Percentiles rank a stretch among this genome's conserved stretches.
These are phyloP conservation scores for Pemphigus obesinymphae DNA, from an alignment of 1,140 invertebrate species.

Conservation along the genomic window DNA sequence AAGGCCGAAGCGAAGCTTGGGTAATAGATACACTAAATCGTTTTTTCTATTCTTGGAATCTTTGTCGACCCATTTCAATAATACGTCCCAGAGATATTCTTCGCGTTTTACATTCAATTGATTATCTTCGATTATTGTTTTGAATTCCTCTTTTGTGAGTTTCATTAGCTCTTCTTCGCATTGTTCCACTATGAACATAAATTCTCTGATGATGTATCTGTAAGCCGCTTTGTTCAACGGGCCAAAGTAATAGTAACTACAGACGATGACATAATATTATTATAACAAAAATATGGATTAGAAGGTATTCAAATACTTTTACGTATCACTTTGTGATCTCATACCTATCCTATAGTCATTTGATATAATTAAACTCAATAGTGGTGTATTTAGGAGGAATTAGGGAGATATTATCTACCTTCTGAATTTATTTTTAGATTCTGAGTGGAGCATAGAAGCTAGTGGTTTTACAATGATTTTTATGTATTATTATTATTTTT, in stretches of 20 bases:
- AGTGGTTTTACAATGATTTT: no score
- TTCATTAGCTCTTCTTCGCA: constrained; percentile 68
- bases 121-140: constrained; percentile 65
- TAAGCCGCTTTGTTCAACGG: constrained; percentile 63
- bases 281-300: no score
- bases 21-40: constrained; percentile 69
- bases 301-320: no score
- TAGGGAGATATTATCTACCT: no score
- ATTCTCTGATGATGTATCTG: constrained; percentile 67
- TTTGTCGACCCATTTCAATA: constrained; percentile 61
- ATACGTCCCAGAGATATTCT: constrained; percentile 62
- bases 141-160: constrained; percentile 64
- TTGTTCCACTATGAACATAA: constrained; percentile 58
- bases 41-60: constrained; percentile 60
- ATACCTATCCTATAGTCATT: no score
- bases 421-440: no score
- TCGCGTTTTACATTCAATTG: constrained; percentile 62
- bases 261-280: no score
- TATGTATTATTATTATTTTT: no score
- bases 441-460: no score
- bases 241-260: constrained; percentile 63
- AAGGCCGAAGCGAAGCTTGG: constrained; percentile 74
- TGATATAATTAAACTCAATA: no score
- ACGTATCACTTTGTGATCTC: no score
- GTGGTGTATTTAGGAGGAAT: no score